phyloP scores from a whole-genome alignment of 2,113 vertebrate species.

The Ophthalmolycus amberensis region DNA sequence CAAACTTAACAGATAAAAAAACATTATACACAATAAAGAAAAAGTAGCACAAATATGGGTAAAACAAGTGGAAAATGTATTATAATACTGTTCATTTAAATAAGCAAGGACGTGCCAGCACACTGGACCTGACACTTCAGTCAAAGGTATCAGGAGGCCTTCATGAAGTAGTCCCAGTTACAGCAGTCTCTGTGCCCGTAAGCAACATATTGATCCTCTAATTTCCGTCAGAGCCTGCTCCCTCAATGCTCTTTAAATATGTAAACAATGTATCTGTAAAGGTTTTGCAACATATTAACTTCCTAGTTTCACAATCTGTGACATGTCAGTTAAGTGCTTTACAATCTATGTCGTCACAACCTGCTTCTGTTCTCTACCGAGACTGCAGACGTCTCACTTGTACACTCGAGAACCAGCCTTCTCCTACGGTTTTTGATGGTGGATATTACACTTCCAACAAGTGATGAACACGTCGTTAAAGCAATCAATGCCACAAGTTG shows the following conservation, averaged over 20 bases:
- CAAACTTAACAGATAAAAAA: not conserved
- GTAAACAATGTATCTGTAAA: not conserved
- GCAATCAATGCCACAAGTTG: not conserved
- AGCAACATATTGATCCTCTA: not conserved
- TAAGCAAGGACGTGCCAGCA: not conserved
- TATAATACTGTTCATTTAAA: conserved; percentile 10
- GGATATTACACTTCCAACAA: not conserved
- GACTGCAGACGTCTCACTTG: not conserved
- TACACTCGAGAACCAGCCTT: not conserved
- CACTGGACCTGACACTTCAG: not conserved
- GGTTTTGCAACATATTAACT: not conserved
- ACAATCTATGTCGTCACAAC: not conserved
- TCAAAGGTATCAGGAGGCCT: not conserved
- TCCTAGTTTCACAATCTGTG: not conserved
- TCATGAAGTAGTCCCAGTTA: not conserved
- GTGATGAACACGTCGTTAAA: not conserved
- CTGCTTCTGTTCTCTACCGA: not conserved
- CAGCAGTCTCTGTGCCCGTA: not conserved
- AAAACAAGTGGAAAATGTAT: not conserved
- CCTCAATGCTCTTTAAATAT: not conserved
- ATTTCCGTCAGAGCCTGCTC: not conserved
- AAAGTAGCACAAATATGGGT: not conserved
- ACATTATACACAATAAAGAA: not conserved
- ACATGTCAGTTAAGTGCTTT: not conserved
- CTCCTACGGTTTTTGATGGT: not conserved